phyloP scores from a whole-genome alignment of 2,888 invertebrate species.

The Sarcophaga variegata region DNA sequence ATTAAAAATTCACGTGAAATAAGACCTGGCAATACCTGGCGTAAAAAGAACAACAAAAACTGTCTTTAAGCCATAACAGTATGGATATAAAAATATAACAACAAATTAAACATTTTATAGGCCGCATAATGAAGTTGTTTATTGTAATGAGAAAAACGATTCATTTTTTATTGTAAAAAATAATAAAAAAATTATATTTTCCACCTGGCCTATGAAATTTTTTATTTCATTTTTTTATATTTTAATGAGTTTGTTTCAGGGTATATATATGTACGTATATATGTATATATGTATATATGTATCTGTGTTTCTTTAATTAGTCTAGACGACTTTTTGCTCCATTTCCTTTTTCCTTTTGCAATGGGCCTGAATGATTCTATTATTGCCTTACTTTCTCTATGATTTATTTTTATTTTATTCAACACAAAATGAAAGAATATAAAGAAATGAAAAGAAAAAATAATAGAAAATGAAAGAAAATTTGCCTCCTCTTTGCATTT shows the following conservation, averaged over 20 bases:
- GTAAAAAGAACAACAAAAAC: not conserved
- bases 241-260: not conserved
- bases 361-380: not conserved
- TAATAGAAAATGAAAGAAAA: slow-evolving; percentile 6
- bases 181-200: not conserved
- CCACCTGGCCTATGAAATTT: not conserved
- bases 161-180: not conserved
- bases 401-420: slow-evolving; percentile 2
- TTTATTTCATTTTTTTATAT: not conserved
- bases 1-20: not conserved
- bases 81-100: not conserved
- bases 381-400: slow-evolving; percentile 7
- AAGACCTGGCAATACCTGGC: not conserved
- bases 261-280: not conserved
- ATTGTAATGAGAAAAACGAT: not conserved
- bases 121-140: not conserved
- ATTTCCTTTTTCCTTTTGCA: slow-evolving; percentile 44
- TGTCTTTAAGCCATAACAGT: not conserved
- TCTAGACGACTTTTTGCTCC: slow-evolving; percentile 55
- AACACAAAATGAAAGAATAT: no score
- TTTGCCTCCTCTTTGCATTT: not conserved
- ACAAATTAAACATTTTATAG: slow-evolving; percentile 11
- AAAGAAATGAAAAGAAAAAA: no score
- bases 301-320: slow-evolving; percentile 24
- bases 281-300: not conserved